A percentile compares a stretch with the other conserved stretches of the same genome.
phyloP scores from a whole-genome alignment of 1,140 invertebrate genomes.

The Steinernema feltiae region DNA sequence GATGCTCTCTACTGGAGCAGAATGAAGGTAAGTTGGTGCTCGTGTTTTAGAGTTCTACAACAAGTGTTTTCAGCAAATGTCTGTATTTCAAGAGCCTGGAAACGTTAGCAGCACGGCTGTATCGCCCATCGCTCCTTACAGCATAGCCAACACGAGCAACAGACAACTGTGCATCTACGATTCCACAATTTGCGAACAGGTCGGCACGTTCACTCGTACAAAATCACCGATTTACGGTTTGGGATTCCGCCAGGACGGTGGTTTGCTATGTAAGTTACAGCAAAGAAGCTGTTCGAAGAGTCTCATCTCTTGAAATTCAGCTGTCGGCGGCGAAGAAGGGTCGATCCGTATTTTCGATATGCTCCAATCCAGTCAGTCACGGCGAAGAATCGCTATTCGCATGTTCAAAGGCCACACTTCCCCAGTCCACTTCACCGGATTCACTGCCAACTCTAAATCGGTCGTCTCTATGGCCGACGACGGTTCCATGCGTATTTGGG shows the following conservation, averaged over 20 bases:
- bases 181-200: slow-evolving; percentile 38
- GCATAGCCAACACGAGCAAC: slow-evolving; percentile 42
- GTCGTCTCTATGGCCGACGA: slow-evolving; percentile 88
- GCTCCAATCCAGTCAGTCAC: slow-evolving; percentile 57
- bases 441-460: slow-evolving; percentile 71
- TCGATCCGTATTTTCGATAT: slow-evolving; percentile 81
- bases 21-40: slow-evolving; percentile 43
- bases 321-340: slow-evolving; percentile 80
- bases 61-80: slow-evolving; percentile 40
- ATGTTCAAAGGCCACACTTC: slow-evolving; percentile 66
- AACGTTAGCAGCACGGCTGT: slow-evolving; percentile 42
- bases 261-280: slow-evolving; percentile 26
- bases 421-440: slow-evolving; percentile 70
- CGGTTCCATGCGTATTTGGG: slow-evolving; percentile 66
- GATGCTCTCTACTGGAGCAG: slow-evolving; percentile 50
- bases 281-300: background rate
- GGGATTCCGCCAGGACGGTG: slow-evolving; percentile 47
- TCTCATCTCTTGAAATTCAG: slow-evolving; percentile 13
- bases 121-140: slow-evolving; percentile 40
- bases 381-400: slow-evolving; percentile 69
- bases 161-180: slow-evolving; percentile 33
- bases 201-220: slow-evolving; percentile 35
- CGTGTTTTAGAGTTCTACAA: background rate
- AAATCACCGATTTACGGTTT: slow-evolving; percentile 39
- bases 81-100: slow-evolving; percentile 54